Conservation (phyloP, 2,797 vertebrate genomes). For the Varecia variegata region DNA sequence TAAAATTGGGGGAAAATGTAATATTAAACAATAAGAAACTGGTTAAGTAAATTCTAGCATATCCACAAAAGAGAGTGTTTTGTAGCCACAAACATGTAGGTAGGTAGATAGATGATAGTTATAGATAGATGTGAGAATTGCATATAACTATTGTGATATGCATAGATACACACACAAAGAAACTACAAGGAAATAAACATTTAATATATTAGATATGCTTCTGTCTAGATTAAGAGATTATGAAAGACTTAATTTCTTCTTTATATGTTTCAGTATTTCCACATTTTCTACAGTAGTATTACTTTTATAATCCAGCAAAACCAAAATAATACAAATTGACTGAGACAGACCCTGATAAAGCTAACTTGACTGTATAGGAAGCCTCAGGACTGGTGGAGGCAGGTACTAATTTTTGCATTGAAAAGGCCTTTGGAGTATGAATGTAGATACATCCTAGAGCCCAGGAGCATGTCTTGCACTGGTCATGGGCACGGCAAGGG, state of each 20-base stretch:
- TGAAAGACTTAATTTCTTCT: background rate
- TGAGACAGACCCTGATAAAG: background rate
- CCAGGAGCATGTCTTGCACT: background rate
- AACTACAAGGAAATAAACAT: background rate
- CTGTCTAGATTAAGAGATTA: background rate
- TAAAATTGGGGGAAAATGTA: background rate
- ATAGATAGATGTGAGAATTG: background rate
- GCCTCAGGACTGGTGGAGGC: background rate
- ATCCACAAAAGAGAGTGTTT: background rate
- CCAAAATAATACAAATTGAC: slow-evolving; percentile 5
- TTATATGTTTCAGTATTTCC: background rate
- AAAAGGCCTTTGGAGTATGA: background rate
- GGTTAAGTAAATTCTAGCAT: background rate
- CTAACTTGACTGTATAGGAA: background rate
- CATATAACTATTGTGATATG: background rate
- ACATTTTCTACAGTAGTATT: background rate
- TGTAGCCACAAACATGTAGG: background rate
- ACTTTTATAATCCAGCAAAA: background rate
- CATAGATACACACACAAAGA: background rate
- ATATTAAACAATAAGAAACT: background rate
- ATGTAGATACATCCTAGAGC: background rate
- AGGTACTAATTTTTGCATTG: background rate
- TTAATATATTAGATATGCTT: background rate
- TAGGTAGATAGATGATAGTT: background rate
- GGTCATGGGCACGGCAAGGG: background rate